Base-by-base conservation (phyloP, 2,888 invertebrate genomes). In the Nysson spinosus region DNA sequence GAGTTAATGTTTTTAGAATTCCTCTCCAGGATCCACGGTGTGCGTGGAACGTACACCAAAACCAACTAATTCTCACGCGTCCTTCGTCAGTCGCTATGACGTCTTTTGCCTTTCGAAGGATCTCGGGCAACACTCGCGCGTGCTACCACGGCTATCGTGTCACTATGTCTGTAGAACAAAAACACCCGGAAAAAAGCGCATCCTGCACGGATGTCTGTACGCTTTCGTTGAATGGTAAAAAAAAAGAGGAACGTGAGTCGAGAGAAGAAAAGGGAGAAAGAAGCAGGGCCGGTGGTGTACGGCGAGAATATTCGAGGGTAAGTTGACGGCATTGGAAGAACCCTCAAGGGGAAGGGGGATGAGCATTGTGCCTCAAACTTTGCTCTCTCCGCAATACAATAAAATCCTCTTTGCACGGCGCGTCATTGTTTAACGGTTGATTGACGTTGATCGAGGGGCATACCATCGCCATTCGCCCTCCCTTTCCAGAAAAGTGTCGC, bases 351-450 rank as follows among this genome's bases (percentile, higher is more conserved):
- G 32, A 9, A 30, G 14, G 35, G 56, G 46, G 42, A 19, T 32
- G 44, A 12, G 71, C 66, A 75, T 75, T 75, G 72, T 70, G 63
- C 60, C 70, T 60, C 37, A 51, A 68, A 76, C 75, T 76, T 75
- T 75, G 72, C 75, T 75, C 66, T 72, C 75, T 71, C 69, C 67
- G 75, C 75, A 60, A 75, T 75, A 75, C 75, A 75, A 75, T 75
- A 75, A 75, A 75, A 75, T 75, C 75, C 75, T 75, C 75, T 68
- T 65, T 66, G 71, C 69, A 64, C 58, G 73, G 40, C 77, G 78
- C 75, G 79, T 83, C 81, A 83, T 85, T 85, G 85, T 85, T 85
- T 83, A 85, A 83, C 83, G 78, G 73, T 78, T 85, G 85, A 85
- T 85, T 85, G 85, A 85, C 85, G 79, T 85, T 81, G 82, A 81